Evolutionary conservation across 1,140 invertebrate genomes (phyloP).

Genomic region (Plodia interpunctella): DNA sequence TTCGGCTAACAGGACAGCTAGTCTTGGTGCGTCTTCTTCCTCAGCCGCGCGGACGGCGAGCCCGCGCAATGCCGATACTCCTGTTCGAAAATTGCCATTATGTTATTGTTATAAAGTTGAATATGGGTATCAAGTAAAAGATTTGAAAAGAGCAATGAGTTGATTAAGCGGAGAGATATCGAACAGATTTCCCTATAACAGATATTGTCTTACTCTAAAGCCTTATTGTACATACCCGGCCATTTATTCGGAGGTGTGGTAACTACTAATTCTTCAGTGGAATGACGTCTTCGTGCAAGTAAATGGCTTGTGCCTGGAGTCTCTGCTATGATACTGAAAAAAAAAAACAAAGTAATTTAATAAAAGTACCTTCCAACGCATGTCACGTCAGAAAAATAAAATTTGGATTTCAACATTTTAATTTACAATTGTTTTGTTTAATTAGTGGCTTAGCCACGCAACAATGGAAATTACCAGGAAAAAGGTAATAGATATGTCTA

Average conservation of each 20-base stretch:
- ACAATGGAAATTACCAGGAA: too few species aligned
- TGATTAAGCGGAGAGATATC: too few species aligned
- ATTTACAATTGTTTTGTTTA: too few species aligned
- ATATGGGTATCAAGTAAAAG: not conserved
- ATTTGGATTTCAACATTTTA: too few species aligned
- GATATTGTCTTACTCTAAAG: too few species aligned
- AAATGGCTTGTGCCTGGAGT: slow-evolving; percentile 78
- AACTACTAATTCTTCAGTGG: slow-evolving; percentile 82
- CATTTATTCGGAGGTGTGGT: slow-evolving; percentile 86
- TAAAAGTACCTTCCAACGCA: not conserved
- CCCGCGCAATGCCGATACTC: slow-evolving; percentile 94
- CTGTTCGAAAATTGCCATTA: slow-evolving; percentile 26
- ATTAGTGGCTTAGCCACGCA: too few species aligned
- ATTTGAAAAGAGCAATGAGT: not conserved
- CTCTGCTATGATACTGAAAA: slow-evolving; percentile 55
- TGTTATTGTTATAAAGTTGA: too few species aligned
- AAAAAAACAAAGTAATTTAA: not conserved
- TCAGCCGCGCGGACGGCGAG: slow-evolving; percentile 95
- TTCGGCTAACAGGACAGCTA: slow-evolving; percentile 95
- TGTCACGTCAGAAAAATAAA: too few species aligned
- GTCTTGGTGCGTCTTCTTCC: slow-evolving; percentile 96
- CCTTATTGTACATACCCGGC: slow-evolving; percentile 81
- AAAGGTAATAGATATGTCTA: too few species aligned
- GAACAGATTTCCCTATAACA: too few species aligned
- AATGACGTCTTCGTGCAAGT: slow-evolving; percentile 78